Conservation (phyloP, 2,113 vertebrate species). For the Solea senegalensis region DNA sequence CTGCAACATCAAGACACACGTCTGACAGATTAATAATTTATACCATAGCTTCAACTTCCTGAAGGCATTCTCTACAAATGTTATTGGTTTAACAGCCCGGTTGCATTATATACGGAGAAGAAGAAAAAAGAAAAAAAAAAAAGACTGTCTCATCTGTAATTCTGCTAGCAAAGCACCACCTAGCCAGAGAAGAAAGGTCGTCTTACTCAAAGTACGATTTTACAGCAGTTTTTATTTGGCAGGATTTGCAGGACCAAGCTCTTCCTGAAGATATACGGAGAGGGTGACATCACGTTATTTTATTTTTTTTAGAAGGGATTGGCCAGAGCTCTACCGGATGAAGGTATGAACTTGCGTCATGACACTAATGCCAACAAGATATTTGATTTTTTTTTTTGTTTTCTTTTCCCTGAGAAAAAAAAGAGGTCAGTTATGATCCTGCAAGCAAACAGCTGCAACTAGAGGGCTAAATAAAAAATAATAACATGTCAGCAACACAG, state of each 20-base stretch:
- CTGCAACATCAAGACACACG: constrained; percentile 9
- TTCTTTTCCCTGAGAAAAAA: not conserved
- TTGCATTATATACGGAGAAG: not conserved
- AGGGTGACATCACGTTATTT: constrained; percentile 18
- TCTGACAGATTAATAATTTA: not conserved
- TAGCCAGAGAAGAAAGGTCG: constrained; percentile 49
- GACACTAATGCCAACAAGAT: not conserved
- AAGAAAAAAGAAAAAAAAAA: not conserved
- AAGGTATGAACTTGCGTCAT: constrained; percentile 1
- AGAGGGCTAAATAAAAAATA: constrained; percentile 42
- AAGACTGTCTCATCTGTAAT: no score
- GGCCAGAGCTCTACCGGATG: constrained; percentile 2
- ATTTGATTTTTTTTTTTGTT: not conserved
- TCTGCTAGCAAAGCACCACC: constrained; percentile 43
- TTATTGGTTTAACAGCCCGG: constrained; percentile 16
- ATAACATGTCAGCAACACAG: constrained; percentile 13
- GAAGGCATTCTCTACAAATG: constrained; percentile 13
- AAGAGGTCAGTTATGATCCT: constrained; percentile 21
- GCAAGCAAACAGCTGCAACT: constrained; percentile 1
- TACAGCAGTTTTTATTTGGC: constrained; percentile 37
- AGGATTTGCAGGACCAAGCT: constrained; percentile 27
- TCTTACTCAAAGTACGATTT: constrained; percentile 24
- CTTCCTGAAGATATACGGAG: constrained; percentile 18
- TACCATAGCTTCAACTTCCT: not conserved
- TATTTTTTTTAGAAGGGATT: not conserved